These are phyloP conservation scores for Eucidaris tribuloides DNA, from an alignment of 35 echinoderm and acorn worm genomes.

Conservation along the genomic window DNA sequence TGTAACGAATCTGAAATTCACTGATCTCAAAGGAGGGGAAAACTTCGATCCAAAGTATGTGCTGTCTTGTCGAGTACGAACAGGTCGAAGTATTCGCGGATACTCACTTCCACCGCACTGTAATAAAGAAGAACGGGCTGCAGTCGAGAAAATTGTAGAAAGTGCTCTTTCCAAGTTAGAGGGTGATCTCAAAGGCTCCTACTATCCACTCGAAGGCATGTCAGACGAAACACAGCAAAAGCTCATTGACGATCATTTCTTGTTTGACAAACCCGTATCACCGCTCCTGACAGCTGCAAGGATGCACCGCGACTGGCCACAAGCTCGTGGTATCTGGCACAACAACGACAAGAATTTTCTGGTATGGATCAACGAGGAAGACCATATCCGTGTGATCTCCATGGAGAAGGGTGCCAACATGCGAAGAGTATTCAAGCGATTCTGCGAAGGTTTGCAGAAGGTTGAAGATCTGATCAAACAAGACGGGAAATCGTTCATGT, in stretches of 20 bases:
- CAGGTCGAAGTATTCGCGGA: conserved; percentile 91
- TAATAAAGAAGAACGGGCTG: conserved; percentile 73
- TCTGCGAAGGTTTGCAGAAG: conserved; percentile 89
- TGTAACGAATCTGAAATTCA: conserved; percentile 71
- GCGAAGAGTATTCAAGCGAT: conserved; percentile 74
- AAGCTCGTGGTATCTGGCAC: conserved; percentile 96
- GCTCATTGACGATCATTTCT: conserved; percentile 94
- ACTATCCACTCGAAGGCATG: conserved; percentile 98
- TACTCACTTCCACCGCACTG: conserved; percentile 87
- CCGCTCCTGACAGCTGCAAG: conserved; percentile 91
- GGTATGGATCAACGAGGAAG: conserved; percentile 99
- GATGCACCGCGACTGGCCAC: conserved; percentile 97
- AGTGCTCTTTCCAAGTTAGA: conserved; percentile 76
- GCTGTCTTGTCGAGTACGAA: conserved; percentile 88
- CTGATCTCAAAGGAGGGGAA: conserved; percentile 69
- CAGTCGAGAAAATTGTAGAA: conserved; percentile 69
- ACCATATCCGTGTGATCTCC: conserved; percentile 92
- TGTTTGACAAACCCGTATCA: conserved; percentile 98
- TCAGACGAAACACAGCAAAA: conserved; percentile 88
- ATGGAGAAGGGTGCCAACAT: conserved; percentile 98
- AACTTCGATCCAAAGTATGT: conserved; percentile 90
- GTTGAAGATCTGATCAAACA: conserved; percentile 79
- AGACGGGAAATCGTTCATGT: conserved; percentile 93
- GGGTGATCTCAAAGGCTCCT: conserved; percentile 70
- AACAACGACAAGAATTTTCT: conserved; percentile 95